These are phyloP conservation scores for Lepus oiostolus DNA, from an alignment of 2,797 vertebrate genomes.

Conservation along the genomic window DNA sequence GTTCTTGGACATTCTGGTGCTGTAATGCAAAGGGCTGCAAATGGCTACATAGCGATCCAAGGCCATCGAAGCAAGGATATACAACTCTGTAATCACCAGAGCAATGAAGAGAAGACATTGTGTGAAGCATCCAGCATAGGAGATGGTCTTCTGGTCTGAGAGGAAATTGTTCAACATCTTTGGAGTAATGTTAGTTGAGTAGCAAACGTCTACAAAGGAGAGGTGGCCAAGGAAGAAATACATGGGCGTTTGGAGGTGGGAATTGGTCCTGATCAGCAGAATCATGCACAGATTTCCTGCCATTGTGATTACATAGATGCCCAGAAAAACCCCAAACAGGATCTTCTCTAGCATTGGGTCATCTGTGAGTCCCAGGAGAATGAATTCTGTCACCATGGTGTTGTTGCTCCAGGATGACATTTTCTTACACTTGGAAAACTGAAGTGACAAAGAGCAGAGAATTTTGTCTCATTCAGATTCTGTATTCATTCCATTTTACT, in stretches of 20 bases:
- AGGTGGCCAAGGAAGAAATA: constrained; percentile 84
- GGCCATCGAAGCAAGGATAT: constrained; percentile 80
- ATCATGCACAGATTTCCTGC: constrained; percentile 77
- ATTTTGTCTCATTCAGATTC: not conserved
- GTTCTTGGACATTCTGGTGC: constrained; percentile 72
- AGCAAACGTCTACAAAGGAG: constrained; percentile 82
- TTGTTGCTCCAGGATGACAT: constrained; percentile 50
- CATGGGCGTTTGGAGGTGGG: constrained; percentile 81
- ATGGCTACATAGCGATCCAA: constrained; percentile 82
- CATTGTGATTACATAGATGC: constrained; percentile 55
- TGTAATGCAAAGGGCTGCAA: constrained; percentile 81
- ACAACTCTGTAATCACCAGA: constrained; percentile 79
- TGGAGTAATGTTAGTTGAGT: constrained; percentile 77
- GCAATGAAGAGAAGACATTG: constrained; percentile 82
- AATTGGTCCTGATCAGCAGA: constrained; percentile 60
- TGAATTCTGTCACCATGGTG: constrained; percentile 18
- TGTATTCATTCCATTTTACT: not conserved
- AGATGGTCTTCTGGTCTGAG: constrained; percentile 72
- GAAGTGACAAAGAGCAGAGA: not conserved
- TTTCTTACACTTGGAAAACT: not conserved
- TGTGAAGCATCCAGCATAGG: constrained; percentile 75
- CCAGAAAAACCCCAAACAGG: constrained; percentile 70
- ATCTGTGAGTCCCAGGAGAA: constrained; percentile 73
- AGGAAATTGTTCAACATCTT: constrained; percentile 74
- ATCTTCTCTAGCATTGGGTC: constrained; percentile 39